Evolutionary conservation across 2,113 vertebrate species (phyloP).

Genomic region (Siniperca chuatsi): DNA sequence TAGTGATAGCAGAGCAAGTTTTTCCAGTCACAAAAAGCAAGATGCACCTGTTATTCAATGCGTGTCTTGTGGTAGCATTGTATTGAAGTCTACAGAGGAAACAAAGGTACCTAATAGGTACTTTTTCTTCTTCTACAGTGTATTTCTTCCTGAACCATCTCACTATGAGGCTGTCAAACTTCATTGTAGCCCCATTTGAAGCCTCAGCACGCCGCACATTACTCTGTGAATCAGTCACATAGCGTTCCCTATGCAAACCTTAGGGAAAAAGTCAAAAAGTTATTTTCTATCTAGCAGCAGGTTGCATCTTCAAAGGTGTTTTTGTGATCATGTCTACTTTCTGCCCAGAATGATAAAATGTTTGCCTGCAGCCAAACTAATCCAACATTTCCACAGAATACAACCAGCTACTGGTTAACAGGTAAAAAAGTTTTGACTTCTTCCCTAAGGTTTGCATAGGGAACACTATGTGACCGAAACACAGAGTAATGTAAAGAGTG

Average conservation of each 20-base stretch:
- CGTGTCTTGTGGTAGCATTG: not conserved
- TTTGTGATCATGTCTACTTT: not conserved
- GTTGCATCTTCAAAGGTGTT: not conserved
- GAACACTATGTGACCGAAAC: not conserved
- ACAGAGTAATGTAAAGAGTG: not conserved
- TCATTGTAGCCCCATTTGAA: not conserved
- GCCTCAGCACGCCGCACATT: not conserved
- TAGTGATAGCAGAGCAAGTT: not conserved
- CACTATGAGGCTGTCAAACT: not conserved
- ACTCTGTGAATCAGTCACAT: not conserved
- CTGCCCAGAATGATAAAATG: too few relatives aligned
- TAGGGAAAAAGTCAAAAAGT: not conserved
- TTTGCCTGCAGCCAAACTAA: not conserved
- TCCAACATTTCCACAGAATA: not conserved
- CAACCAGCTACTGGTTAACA: not conserved
- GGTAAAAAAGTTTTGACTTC: not conserved
- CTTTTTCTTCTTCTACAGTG: not conserved
- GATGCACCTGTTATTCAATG: not conserved
- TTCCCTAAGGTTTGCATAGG: not conserved
- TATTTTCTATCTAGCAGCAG: not conserved
- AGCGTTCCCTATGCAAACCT: not conserved
- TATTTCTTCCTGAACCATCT: not conserved
- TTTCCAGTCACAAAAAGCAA: not conserved
- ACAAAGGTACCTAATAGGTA: not conserved
- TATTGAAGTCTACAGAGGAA: not conserved